Conservation (phyloP, 2,113 vertebrate genomes). For the Haemorhous mexicanus region DNA sequence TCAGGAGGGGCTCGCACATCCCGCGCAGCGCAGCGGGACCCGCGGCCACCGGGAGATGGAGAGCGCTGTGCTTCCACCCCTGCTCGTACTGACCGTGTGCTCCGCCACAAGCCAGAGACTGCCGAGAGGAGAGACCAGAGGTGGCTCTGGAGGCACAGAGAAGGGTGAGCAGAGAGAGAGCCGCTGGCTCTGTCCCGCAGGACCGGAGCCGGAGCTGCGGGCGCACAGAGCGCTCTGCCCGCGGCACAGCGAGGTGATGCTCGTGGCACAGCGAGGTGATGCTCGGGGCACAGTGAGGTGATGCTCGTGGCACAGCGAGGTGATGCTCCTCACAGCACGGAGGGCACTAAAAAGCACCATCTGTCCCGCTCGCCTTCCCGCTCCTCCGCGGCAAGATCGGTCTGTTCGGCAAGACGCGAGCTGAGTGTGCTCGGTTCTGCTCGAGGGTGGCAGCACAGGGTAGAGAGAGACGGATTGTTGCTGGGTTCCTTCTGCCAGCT, state of each 20-base stretch:
- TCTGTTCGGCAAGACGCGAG: background rate
- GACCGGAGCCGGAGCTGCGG: background rate
- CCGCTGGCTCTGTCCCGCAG: fast-evolving
- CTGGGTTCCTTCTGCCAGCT: background rate
- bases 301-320: too few species aligned
- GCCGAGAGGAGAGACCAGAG: background rate
- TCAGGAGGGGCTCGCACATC: background rate
- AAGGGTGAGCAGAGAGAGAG: background rate
- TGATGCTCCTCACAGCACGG: background rate
- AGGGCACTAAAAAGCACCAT: background rate
- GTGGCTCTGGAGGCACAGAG: fast-evolving
- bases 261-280: too few species aligned
- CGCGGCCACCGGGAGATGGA: fast-evolving
- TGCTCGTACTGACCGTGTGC: fast-evolving
- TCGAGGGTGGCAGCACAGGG: background rate
- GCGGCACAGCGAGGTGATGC: background rate
- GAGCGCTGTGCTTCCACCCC: background rate
- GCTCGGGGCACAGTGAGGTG: too few species aligned
- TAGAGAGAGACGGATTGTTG: background rate
- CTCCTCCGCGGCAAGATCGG: background rate
- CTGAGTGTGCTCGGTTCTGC: background rate
- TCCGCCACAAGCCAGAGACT: background rate
- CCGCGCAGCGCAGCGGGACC: background rate
- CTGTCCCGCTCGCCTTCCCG: background rate
- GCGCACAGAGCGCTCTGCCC: background rate